These are phyloP conservation scores for Malurus cyaneus DNA, from an alignment of 2,113 vertebrate genomes.

Conservation along the genomic window DNA sequence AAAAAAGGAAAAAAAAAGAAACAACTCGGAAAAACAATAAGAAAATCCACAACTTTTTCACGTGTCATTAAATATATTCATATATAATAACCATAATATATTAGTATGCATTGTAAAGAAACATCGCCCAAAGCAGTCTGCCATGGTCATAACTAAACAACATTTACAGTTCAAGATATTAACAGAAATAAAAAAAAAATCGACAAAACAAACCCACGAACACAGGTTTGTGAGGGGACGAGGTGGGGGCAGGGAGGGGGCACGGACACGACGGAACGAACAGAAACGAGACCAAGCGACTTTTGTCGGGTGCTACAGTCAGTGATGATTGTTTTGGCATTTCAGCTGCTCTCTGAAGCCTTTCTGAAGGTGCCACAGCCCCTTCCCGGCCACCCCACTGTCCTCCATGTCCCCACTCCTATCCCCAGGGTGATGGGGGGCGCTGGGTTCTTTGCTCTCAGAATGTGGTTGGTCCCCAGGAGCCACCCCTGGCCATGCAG, in stretches of 20 bases:
- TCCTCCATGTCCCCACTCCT: fast-evolving
- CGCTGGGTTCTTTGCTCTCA: not conserved
- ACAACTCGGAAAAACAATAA: constrained; percentile 72
- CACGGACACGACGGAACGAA: not conserved
- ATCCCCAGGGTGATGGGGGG: not conserved
- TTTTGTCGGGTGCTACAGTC: not conserved
- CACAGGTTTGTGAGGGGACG: constrained; percentile 38
- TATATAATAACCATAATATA: constrained; percentile 99
- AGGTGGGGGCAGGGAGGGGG: not conserved
- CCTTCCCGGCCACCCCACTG: fast-evolving
- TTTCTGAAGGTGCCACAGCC: not conserved
- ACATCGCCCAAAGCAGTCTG: constrained; percentile 82
- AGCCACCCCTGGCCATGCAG: not conserved
- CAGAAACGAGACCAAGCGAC: not conserved
- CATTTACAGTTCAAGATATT: constrained; percentile 91
- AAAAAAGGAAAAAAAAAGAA: not conserved
- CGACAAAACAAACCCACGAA: not conserved
- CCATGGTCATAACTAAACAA: constrained; percentile 87
- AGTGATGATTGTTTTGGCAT: constrained; percentile 32
- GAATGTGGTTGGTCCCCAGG: not conserved
- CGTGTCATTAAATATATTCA: constrained; percentile 99
- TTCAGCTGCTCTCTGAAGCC: constrained; percentile 7
- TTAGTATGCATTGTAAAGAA: constrained; percentile 98
- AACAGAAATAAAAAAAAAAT: constrained; percentile 70
- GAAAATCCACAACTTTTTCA: constrained; percentile 91